phyloP scores from a whole-genome alignment of 2,113 vertebrate genomes.

The Rhineura floridana region DNA sequence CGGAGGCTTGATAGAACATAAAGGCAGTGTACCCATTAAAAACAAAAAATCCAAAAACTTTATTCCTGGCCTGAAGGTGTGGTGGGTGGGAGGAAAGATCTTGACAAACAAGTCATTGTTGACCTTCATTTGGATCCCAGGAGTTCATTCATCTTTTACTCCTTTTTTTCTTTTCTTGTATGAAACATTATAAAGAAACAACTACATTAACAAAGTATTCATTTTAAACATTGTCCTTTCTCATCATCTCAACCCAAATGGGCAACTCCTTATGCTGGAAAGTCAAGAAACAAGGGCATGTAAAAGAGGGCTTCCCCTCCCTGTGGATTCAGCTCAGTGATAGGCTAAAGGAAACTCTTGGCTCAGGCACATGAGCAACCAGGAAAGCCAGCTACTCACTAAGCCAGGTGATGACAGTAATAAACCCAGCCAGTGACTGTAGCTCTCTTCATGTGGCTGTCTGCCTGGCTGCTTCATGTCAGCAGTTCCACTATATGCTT shows the following conservation, averaged over 20 bases:
- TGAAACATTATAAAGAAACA: neutral
- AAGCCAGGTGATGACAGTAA: slow-evolving; percentile 8
- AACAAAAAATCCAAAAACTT: neutral
- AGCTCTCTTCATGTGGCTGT: neutral
- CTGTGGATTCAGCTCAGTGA: neutral
- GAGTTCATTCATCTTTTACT: neutral
- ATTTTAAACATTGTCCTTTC: neutral
- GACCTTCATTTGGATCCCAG: neutral
- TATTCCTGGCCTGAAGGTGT: neutral
- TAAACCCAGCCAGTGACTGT: neutral
- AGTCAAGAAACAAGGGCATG: neutral
- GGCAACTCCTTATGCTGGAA: neutral
- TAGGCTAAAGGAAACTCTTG: neutral
- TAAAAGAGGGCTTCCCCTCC: neutral
- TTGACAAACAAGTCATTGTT: neutral
- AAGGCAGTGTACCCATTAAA: neutral
- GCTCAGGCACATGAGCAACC: neutral
- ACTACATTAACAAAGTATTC: neutral
- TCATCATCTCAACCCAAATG: neutral
- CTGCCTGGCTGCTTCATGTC: neutral
- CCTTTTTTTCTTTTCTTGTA: neutral
- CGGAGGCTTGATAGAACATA: neutral
- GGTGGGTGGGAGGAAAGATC: neutral
- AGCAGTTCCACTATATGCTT: slow-evolving; percentile 27
- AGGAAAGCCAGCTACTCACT: neutral